Conservation (phyloP, 2,113 vertebrate genomes). For the Excalfactoria chinensis region DNA sequence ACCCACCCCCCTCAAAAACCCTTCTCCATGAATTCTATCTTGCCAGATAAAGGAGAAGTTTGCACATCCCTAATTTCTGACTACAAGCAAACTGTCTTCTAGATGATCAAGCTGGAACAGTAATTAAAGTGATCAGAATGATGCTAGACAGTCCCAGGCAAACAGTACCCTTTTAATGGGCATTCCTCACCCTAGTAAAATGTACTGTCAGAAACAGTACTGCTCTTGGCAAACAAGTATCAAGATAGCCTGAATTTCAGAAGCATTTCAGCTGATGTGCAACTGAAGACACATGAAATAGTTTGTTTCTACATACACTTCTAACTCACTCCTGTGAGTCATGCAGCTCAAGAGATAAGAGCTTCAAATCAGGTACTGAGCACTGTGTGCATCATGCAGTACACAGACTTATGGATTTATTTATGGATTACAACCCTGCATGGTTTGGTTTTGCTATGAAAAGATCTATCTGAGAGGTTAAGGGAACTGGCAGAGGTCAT, state of each 20-base stretch:
- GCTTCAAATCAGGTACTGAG: too few species aligned
- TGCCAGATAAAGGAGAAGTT: not conserved
- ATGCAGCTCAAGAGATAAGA: too few species aligned
- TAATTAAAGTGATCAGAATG: not conserved
- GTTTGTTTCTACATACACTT: rapidly evolving
- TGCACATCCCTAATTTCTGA: not conserved
- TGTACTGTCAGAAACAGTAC: not conserved
- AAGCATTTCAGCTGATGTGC: not conserved
- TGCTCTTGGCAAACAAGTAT: not conserved
- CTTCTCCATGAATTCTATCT: not conserved
- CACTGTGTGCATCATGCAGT: too few species aligned
- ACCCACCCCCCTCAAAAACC: not conserved
- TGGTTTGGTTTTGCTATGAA: too few species aligned
- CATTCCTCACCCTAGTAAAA: not conserved
- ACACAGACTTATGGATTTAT: too few species aligned
- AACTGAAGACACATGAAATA: not conserved
- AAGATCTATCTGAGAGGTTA: too few species aligned
- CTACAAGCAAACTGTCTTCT: not conserved
- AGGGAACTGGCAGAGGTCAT: too few species aligned
- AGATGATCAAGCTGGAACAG: not conserved
- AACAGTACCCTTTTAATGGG: not conserved
- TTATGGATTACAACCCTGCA: too few species aligned
- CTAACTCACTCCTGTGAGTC: not conserved
- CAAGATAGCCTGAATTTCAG: not conserved
- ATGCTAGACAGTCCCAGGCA: not conserved